These are phyloP conservation scores for Drosophila navojoa DNA, from an alignment of 1,140 invertebrate species.

Conservation along the genomic window DNA sequence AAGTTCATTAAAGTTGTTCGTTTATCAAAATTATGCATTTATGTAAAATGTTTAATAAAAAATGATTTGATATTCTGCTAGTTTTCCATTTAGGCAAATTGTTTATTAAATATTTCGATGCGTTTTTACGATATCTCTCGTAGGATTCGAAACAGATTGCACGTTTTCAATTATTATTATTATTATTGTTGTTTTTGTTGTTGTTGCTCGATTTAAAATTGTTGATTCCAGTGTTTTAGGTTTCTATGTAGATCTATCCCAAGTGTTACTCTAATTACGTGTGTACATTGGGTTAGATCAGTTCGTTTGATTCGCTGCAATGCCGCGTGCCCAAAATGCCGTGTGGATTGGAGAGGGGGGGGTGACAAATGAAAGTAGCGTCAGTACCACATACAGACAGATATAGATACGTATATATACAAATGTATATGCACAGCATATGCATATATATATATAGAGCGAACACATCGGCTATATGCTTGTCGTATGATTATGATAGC, in stretches of 20 bases:
- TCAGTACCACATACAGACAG: constrained; percentile 32
- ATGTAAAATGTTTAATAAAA: not conserved
- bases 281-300: constrained; percentile 49
- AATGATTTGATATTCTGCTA: constrained; percentile 19
- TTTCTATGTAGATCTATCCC: constrained; percentile 28
- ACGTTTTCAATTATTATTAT: constrained; percentile 1
- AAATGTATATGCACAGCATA: not conserved
- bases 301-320: constrained; percentile 60
- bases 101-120: constrained; percentile 2
- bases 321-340: constrained; percentile 56
- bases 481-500: no score
- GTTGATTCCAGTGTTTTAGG: constrained; percentile 8
- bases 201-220: constrained; percentile 12
- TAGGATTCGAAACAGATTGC: not conserved
- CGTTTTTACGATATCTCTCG: not conserved
- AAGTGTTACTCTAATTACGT: constrained; percentile 44
- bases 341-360: constrained; percentile 22
- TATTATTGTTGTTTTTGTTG: constrained; percentile 8
- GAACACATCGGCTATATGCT: not conserved
- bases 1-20: constrained; percentile 1
- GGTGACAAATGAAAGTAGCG: constrained; percentile 46
- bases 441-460: constrained; percentile 13
- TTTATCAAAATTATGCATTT: constrained; percentile 4
- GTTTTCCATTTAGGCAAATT: constrained; percentile 6
- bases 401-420: constrained; percentile 13